These are phyloP conservation scores for Idaea straminata DNA, from an alignment of 2,888 invertebrate species.

Conservation along the genomic window DNA sequence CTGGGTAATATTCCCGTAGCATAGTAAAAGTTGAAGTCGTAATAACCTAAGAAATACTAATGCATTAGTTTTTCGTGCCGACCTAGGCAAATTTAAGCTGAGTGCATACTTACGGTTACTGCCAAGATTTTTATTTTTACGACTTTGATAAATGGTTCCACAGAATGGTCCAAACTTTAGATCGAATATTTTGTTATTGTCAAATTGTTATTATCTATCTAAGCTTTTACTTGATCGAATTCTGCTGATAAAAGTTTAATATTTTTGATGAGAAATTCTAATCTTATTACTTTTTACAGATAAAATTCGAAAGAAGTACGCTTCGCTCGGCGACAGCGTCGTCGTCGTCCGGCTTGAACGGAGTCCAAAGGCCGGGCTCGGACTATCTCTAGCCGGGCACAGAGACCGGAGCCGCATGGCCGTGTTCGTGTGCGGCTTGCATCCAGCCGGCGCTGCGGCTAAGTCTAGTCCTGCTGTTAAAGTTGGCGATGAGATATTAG, in stretches of 20 bases:
- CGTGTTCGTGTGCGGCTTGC: conserved; percentile 97
- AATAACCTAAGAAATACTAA: no score
- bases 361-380: conserved; percentile 88
- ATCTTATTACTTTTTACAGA: conserved; percentile 77
- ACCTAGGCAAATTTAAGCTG: not conserved
- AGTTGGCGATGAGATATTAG: conserved; percentile 94
- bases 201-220: not conserved
- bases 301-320: conserved; percentile 96
- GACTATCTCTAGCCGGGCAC: conserved; percentile 96
- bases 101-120: not conserved
- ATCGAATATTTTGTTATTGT: not conserved
- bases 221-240: not conserved
- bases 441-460: conserved; percentile 91
- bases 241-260: not conserved
- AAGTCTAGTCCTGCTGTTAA: conserved; percentile 86
- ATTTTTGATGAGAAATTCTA: not conserved
- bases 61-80: no score
- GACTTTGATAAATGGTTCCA: not conserved
- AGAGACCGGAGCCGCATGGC: conserved; percentile 96
- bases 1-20: no score
- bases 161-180: not conserved
- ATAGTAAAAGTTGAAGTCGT: no score
- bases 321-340: conserved; percentile 85
- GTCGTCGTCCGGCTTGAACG: conserved; percentile 89
- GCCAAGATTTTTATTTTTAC: not conserved